These are phyloP conservation scores for Triplophysa bombifrons DNA, from an alignment of 2,797 vertebrate genomes.

Conservation along the genomic window DNA sequence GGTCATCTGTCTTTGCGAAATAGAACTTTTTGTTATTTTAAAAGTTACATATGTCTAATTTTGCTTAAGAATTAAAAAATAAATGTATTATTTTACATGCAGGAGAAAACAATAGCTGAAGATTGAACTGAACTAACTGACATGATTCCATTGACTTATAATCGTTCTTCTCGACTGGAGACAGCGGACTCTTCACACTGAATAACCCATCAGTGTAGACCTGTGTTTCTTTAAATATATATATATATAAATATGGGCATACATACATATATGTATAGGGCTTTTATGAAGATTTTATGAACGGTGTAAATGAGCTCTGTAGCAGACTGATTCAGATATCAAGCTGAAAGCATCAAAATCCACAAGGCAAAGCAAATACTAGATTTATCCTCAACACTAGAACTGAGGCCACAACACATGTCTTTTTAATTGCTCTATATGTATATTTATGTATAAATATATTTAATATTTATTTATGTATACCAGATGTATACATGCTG, in stretches of 20 bases:
- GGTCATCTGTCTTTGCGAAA: slow-evolving; percentile 81
- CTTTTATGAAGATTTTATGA: slow-evolving; percentile 76
- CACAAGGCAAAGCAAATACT: slow-evolving; percentile 55
- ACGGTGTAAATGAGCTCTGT: slow-evolving; percentile 55
- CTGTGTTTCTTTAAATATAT: slow-evolving; percentile 76
- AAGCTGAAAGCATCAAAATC: slow-evolving; percentile 61
- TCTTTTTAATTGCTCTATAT: slow-evolving; percentile 84
- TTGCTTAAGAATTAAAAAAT: slow-evolving; percentile 84
- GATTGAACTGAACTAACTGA: slow-evolving; percentile 85
- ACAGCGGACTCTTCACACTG: slow-evolving; percentile 82
- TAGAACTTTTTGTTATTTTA: slow-evolving; percentile 81
- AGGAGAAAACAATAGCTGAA: slow-evolving; percentile 81
- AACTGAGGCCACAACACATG: slow-evolving; percentile 67
- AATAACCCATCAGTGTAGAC: slow-evolving; percentile 77
- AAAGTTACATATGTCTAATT: slow-evolving; percentile 83
- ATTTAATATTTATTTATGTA: slow-evolving; percentile 90
- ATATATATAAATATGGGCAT: slow-evolving; percentile 79
- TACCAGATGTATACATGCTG: slow-evolving; percentile 86
- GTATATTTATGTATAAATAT: slow-evolving; percentile 86
- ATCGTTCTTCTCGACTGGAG: slow-evolving; percentile 74
- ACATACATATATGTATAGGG: slow-evolving; percentile 86
- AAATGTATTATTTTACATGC: slow-evolving; percentile 86
- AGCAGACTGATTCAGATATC: slow-evolving; percentile 22
- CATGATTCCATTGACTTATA: slow-evolving; percentile 82
- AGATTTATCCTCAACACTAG: slow-evolving; percentile 66